Evolutionary conservation across 2,797 vertebrate genomes (phyloP).

Genomic region (Pipistrellus nathusii): DNA sequence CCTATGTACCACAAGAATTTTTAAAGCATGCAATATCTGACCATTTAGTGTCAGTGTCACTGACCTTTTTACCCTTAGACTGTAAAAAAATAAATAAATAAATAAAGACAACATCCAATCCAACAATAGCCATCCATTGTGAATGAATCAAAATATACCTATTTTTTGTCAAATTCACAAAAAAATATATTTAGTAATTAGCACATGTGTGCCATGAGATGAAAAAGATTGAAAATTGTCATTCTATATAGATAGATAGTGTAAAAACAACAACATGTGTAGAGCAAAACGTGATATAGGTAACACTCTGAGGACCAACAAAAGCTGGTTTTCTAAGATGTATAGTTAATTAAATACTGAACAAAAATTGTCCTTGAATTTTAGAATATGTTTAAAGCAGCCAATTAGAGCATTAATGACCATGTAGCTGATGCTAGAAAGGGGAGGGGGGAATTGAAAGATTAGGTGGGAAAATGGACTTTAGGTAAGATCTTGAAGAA

Average conservation of each 20-base stretch:
- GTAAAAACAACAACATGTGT: neutral
- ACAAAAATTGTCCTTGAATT: slow-evolving; percentile 17
- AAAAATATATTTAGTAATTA: neutral
- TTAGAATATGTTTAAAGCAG: slow-evolving; percentile 21
- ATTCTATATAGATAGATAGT: neutral
- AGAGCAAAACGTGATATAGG: neutral
- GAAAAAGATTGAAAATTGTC: neutral
- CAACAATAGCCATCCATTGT: neutral
- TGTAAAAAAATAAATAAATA: neutral
- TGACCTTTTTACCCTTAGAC: neutral
- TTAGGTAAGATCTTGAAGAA: neutral
- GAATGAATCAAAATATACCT: neutral
- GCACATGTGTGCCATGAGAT: neutral
- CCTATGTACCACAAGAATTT: neutral
- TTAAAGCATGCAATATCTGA: neutral
- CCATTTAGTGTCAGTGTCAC: neutral
- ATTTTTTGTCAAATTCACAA: neutral
- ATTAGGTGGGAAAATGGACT: neutral
- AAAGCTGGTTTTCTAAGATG: neutral
- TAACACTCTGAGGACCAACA: neutral
- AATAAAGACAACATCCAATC: neutral
- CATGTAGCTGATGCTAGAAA: neutral
- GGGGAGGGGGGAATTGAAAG: neutral
- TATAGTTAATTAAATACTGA: slow-evolving; percentile 1
- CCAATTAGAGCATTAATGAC: neutral